Conservation (phyloP, 2,797 vertebrate genomes). For the Brachymystax lenok region DNA sequence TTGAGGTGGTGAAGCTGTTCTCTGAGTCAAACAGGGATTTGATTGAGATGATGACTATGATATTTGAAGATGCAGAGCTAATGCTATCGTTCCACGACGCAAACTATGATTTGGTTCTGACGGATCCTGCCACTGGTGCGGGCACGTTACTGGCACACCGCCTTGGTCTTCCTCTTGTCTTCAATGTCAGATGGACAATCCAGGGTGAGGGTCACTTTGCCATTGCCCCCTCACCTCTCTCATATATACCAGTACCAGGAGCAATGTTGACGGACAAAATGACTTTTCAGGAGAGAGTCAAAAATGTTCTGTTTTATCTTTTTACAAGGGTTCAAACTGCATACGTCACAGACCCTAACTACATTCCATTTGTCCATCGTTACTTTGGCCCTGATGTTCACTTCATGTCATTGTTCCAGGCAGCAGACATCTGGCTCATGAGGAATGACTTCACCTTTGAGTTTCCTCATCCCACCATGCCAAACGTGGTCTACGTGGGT, state of each 20-base stretch:
- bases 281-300: not conserved
- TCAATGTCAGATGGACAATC: slow-evolving; percentile 16
- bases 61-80: slow-evolving; percentile 30
- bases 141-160: slow-evolving; percentile 8
- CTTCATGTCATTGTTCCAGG: slow-evolving; percentile 31
- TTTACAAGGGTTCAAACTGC: not conserved
- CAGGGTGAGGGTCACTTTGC: slow-evolving; percentile 12
- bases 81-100: slow-evolving; percentile 54
- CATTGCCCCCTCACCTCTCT: slow-evolving; percentile 19
- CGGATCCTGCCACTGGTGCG: slow-evolving; percentile 12
- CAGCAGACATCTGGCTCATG: slow-evolving; percentile 44
- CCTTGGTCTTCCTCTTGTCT: slow-evolving; percentile 11
- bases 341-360: slow-evolving; percentile 36
- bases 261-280: slow-evolving; percentile 11
- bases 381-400: slow-evolving; percentile 59
- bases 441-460: slow-evolving; percentile 51
- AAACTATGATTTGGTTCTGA: slow-evolving; percentile 61
- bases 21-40: slow-evolving; percentile 18
- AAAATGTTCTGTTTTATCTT: slow-evolving; percentile 1
- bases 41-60: slow-evolving; percentile 15
- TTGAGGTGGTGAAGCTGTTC: slow-evolving; percentile 27
- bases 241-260: slow-evolving; percentile 14
- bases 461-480: slow-evolving; percentile 52
- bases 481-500: slow-evolving; percentile 48
- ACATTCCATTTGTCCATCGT: slow-evolving; percentile 53